Conservation (phyloP, 2,888 invertebrate genomes). For the Agriotes lineatus region DNA sequence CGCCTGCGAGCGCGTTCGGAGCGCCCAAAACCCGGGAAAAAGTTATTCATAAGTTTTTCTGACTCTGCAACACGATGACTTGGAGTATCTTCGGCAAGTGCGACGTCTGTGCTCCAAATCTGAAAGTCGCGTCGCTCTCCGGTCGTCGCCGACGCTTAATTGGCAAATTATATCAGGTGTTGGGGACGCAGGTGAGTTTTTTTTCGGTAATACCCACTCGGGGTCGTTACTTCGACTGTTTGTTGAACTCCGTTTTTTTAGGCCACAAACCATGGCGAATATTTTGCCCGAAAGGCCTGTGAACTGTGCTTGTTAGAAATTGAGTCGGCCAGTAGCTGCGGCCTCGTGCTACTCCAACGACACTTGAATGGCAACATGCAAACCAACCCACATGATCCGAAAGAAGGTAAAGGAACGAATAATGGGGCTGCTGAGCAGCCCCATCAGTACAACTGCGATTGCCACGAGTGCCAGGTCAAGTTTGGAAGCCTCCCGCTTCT, state of each 20-base stretch:
- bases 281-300: not conserved
- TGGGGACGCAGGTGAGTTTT: not conserved
- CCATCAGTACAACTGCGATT: slow-evolving; percentile 42
- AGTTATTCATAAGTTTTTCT: slow-evolving; percentile 36
- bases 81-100: slow-evolving; percentile 15
- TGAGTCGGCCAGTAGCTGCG: not conserved
- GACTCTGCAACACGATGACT: slow-evolving; percentile 24
- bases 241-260: no score
- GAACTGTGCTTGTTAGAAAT: not conserved
- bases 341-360: not conserved
- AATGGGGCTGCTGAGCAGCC: not conserved
- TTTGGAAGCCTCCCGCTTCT: slow-evolving; percentile 45
- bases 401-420: not conserved
- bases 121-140: not conserved
- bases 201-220: no score
- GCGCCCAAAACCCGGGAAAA: slow-evolving; percentile 33
- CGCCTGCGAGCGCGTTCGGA: slow-evolving; percentile 23
- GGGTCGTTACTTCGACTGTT: no score
- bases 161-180: not conserved
- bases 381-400: slow-evolving; percentile 2
- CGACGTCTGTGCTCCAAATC: slow-evolving; percentile 4
- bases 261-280: not conserved
- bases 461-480: slow-evolving; percentile 42
- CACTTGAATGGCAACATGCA: slow-evolving; percentile 14
- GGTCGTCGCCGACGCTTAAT: not conserved